phyloP scores from a whole-genome alignment of 2,888 invertebrate species.

The Heliconius cydno region DNA sequence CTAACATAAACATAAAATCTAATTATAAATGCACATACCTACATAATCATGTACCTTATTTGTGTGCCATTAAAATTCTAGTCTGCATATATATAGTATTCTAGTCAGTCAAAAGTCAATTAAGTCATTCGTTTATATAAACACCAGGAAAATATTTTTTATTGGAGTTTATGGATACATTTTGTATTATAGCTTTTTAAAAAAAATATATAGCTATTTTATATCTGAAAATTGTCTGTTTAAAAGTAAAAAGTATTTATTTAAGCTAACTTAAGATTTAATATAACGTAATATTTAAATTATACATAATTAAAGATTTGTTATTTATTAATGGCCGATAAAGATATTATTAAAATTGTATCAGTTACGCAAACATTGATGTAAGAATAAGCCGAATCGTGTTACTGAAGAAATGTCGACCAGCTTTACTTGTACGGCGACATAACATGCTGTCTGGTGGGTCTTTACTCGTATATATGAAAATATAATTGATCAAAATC shows the following conservation, averaged over 20 bases:
- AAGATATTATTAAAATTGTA: conserved; percentile 39
- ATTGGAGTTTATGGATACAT: no score
- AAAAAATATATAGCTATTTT: no score
- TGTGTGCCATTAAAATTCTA: background rate
- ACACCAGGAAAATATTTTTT: no score
- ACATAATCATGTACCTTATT: no score
- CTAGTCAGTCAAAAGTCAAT: background rate
- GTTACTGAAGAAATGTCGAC: conserved; percentile 25
- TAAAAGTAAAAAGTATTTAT: background rate
- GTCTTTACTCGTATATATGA: background rate
- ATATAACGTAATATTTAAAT: conserved; percentile 7
- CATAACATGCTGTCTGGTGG: conserved; percentile 25
- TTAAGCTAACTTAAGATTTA: background rate
- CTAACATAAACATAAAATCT: no score
- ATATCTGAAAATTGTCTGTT: no score
- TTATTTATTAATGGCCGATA: conserved; percentile 12
- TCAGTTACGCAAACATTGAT: conserved; percentile 40
- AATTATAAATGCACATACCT: no score
- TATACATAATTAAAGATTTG: conserved; percentile 7
- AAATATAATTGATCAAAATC: background rate
- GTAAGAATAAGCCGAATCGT: conserved; percentile 33
- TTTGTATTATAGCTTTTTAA: no score
- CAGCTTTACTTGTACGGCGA: conserved; percentile 17
- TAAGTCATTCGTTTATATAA: no score
- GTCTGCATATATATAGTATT: background rate